Conservation (phyloP, 2,797 vertebrate genomes). For the Coracias cyanogaster region DNA sequence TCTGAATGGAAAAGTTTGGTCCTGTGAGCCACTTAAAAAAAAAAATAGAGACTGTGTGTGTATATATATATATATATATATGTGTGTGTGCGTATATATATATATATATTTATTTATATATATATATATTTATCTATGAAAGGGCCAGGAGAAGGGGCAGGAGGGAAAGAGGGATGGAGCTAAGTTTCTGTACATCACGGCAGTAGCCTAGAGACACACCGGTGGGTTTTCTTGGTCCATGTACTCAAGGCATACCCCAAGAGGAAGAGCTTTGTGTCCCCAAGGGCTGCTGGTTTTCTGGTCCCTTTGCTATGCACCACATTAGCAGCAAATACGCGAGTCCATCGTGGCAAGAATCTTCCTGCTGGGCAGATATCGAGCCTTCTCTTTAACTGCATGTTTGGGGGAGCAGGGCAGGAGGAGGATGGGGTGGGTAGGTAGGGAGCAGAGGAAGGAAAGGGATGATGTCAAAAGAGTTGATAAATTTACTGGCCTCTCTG, state of each 20-base stretch:
- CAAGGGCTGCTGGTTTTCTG: constrained; percentile 37
- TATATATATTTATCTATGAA: constrained; percentile 69
- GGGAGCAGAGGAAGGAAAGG: constrained; percentile 11
- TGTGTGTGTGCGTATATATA: too few relatives aligned
- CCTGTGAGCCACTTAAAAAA: constrained; percentile 77
- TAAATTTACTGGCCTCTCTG: constrained; percentile 73
- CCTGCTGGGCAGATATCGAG: constrained; percentile 44
- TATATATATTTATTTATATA: too few relatives aligned
- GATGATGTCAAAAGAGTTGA: constrained; percentile 65
- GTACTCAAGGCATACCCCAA: background rate
- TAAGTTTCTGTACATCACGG: constrained; percentile 17
- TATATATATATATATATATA: constrained; percentile 42
- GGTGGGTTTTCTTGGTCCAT: constrained; percentile 41
- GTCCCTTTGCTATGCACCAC: constrained; percentile 44
- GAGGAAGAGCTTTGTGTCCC: background rate
- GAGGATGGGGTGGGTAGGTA: background rate
- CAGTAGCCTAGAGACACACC: constrained; percentile 24
- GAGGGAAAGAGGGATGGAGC: background rate
- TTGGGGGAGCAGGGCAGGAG: constrained; percentile 7
- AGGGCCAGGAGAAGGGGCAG: background rate
- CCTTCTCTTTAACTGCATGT: constrained; percentile 50
- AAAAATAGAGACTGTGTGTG: constrained; percentile 65
- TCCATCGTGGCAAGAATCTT: constrained; percentile 47
- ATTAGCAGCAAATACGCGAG: constrained; percentile 38
- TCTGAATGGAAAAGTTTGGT: constrained; percentile 77